Conservation (phyloP, 2,888 invertebrate species). For the Cephus rjabovi region DNA sequence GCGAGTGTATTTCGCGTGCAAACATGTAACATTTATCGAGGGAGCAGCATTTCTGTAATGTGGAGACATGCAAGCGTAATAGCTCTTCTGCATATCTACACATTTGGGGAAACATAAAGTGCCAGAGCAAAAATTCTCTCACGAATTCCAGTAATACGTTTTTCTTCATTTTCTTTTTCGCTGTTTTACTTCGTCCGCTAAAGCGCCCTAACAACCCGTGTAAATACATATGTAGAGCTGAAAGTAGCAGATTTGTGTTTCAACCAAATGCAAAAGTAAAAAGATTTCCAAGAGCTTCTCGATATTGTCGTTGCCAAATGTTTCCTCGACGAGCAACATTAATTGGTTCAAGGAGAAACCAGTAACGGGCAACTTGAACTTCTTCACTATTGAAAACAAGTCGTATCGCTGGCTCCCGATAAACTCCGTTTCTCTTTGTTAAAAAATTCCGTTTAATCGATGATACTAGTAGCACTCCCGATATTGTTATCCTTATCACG, state of each 20-base stretch:
- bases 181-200: neutral
- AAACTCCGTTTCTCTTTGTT: neutral
- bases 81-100: neutral
- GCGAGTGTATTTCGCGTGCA: neutral
- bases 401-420: neutral
- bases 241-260: neutral
- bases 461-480: neutral
- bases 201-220: neutral
- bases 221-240: neutral
- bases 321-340: neutral
- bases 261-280: neutral
- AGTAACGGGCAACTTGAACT: neutral
- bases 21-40: neutral
- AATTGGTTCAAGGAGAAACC: neutral
- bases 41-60: neutral
- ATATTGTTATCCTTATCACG: neutral
- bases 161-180: neutral
- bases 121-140: neutral
- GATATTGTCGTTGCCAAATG: neutral
- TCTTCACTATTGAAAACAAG: neutral
- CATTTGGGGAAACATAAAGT: neutral
- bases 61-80: neutral
- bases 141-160: neutral
- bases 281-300: neutral
- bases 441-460: neutral